Percentiles rank a stretch among this genome's conserved stretches.
phyloP scores from a whole-genome alignment of 2,888 invertebrate species.

The Tachina grossa region DNA sequence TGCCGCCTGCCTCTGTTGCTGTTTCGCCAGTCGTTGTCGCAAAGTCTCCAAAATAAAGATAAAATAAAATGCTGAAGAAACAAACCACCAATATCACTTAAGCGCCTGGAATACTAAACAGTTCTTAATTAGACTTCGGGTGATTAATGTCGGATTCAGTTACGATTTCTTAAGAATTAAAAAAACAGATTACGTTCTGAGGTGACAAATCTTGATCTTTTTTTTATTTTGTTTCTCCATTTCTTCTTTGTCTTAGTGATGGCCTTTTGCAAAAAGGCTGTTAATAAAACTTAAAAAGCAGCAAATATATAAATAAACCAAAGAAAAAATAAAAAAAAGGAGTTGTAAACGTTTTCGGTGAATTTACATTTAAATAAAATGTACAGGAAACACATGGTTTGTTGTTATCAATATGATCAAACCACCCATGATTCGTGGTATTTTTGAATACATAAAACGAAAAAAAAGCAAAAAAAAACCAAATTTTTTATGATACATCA shows the following conservation, averaged over 20 bases:
- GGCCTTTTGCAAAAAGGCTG: slow-evolving; percentile 14
- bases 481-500: slow-evolving; percentile 57
- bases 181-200: slow-evolving; percentile 68
- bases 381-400: slow-evolving; percentile 68
- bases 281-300: slow-evolving; percentile 37
- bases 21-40: slow-evolving; percentile 3
- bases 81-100: slow-evolving; percentile 51
- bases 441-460: background rate
- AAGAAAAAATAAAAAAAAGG: slow-evolving; percentile 25
- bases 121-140: slow-evolving; percentile 75
- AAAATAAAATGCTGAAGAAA: slow-evolving; percentile 9
- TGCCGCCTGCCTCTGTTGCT: slow-evolving; percentile 6
- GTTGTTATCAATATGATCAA: slow-evolving; percentile 63
- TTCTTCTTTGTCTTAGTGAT: slow-evolving; percentile 8
- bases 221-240: slow-evolving; percentile 28
- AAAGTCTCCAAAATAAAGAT: slow-evolving; percentile 39
- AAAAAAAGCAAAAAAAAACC: slow-evolving; percentile 30
- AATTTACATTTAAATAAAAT: slow-evolving; percentile 67
- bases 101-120: slow-evolving; percentile 75
- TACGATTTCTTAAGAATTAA: slow-evolving; percentile 74
- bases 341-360: slow-evolving; percentile 65
- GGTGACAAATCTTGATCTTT: slow-evolving; percentile 71
- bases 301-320: background rate
- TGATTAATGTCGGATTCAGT: slow-evolving; percentile 75
- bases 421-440: slow-evolving; percentile 68